Evolutionary conservation across 2,888 invertebrate species (phyloP), one percentile per base, ranked within the genome.

Genomic region (Gari tellinella): DNA sequence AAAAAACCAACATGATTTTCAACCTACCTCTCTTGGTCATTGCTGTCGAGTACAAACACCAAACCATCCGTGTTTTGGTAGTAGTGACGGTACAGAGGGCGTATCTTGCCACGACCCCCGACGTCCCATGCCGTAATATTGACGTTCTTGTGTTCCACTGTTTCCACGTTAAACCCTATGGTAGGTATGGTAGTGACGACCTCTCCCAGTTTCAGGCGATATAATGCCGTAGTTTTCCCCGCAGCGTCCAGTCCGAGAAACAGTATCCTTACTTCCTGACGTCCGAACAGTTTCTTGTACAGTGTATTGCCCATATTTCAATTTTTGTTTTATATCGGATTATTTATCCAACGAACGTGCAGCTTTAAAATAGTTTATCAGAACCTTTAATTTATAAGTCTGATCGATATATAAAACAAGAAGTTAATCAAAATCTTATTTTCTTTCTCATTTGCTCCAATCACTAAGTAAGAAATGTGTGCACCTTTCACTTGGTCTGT

Each of bases 151-250:
- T 77, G 52, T 8, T 69, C 53, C 3, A 86, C 37, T 1, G 72
- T 82, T 51, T 85, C 84, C 0, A 86, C 79, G 57, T 86, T 86
- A 55, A 85, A 85, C 12, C 84, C 85, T 19, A 86, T 84, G 0
- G 86, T 86, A 3, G 86, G 86, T 49, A 85, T 85, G 1, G 86
- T 83, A 1, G 84, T 83, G 0, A 84, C 82, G 15, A 85, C 82
- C 58, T 85, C 82, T 1, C 82, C 64, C 78, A 17, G 74, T 68
- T 83, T 83, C 48, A 82, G 40, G 31, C 56, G 56, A 43, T 85
- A 86, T n/a, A 86, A 37, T 10, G 81, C 52, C 7, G 84, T 85
- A 15, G 86, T 85, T 67, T 85, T 86, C 0, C 86, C 86, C 0
- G 83, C 82, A 8, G 84, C 84, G 65, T 86, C 84, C 8, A 86